phyloP scores from a whole-genome alignment of 2,797 vertebrate species.

The Enteromius afrohamiltoni region DNA sequence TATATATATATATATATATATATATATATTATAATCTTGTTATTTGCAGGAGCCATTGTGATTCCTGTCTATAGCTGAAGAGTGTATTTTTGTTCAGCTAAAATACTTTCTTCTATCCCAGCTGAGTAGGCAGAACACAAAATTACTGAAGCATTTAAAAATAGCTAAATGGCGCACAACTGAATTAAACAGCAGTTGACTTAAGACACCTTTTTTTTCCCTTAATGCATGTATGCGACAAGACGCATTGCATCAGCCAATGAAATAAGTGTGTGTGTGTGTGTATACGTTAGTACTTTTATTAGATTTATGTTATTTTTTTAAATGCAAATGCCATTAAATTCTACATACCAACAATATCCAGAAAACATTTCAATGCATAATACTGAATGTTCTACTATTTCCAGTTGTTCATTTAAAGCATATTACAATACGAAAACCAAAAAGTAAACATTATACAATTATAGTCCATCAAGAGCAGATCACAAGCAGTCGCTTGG shows the following conservation, averaged over 20 bases:
- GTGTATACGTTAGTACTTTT: background rate
- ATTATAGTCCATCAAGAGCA: background rate
- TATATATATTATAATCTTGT: background rate
- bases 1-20: background rate
- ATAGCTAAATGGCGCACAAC: background rate
- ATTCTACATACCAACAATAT: background rate
- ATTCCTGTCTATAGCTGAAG: background rate
- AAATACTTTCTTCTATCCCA: background rate
- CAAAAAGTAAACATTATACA: background rate
- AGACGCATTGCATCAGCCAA: background rate
- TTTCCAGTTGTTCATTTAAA: background rate
- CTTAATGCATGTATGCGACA: background rate
- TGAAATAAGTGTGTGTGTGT: background rate
- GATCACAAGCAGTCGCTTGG: background rate
- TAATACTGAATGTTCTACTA: background rate
- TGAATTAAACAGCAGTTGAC: background rate
- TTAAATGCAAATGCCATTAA: background rate
- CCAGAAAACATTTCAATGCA: background rate
- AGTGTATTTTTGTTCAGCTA: background rate
- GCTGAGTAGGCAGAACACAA: background rate
- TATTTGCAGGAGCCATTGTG: background rate
- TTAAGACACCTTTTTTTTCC: background rate
- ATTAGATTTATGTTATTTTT: background rate
- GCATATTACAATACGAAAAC: background rate
- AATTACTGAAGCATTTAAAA: background rate